Percentiles rank a stretch among this genome's conserved stretches.
Conservation (phyloP, 2,888 invertebrate genomes). For the Busseola fusca region DNA sequence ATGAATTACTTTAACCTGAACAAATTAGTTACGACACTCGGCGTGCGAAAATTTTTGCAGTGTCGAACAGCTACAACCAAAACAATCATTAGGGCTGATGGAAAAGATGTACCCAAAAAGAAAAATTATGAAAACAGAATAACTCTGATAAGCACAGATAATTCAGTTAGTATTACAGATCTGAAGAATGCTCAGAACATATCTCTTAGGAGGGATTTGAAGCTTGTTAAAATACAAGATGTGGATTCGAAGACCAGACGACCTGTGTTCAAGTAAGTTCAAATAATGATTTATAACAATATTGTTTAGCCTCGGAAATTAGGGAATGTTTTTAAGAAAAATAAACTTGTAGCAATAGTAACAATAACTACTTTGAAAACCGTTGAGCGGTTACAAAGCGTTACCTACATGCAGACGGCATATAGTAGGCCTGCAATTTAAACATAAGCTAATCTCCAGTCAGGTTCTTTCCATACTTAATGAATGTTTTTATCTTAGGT, state of each 20-base stretch:
- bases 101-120: constrained; percentile 84
- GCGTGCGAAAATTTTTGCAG: constrained; percentile 68
- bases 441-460: not conserved
- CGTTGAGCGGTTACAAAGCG: not conserved
- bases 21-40: constrained; percentile 71
- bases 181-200: constrained; percentile 92
- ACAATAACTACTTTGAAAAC: not conserved
- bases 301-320: not conserved
- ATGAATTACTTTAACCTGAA: constrained; percentile 69
- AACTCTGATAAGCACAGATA: constrained; percentile 90
- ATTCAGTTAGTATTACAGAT: constrained; percentile 89
- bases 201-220: constrained; percentile 91
- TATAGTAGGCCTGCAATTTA: not conserved
- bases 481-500: constrained; percentile 70
- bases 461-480: not conserved
- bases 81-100: constrained; percentile 75
- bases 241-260: constrained; percentile 91
- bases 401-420: no score
- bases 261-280: constrained; percentile 90
- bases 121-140: constrained; percentile 87
- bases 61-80: constrained; percentile 72
- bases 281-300: not conserved
- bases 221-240: constrained; percentile 91
- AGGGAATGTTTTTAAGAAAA: not conserved
- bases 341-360: not conserved